Percentiles rank a stretch among this genome's conserved stretches.
Conservation (phyloP, 2,888 invertebrate species). For the Apodemia duryi region DNA sequence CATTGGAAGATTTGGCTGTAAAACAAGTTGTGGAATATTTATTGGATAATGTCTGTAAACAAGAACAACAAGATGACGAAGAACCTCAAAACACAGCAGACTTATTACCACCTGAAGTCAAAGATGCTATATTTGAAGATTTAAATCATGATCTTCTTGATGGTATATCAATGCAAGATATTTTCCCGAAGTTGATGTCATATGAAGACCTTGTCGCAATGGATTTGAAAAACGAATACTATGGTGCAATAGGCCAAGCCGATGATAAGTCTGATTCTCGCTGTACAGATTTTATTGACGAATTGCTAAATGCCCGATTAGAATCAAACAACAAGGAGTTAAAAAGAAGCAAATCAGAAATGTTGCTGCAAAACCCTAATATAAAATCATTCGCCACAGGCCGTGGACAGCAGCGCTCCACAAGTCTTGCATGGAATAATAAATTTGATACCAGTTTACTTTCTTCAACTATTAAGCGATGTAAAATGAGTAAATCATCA, state of each 20-base stretch:
- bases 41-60: slow-evolving; percentile 80
- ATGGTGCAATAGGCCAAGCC: slow-evolving; percentile 66
- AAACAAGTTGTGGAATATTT: slow-evolving; percentile 80
- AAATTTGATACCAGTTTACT: slow-evolving; percentile 82
- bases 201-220: slow-evolving; percentile 83
- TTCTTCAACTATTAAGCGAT: slow-evolving; percentile 82
- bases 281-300: slow-evolving; percentile 78
- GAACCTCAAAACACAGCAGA: slow-evolving; percentile 90
- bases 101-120: slow-evolving; percentile 90
- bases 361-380: slow-evolving; percentile 72
- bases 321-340: slow-evolving; percentile 77
- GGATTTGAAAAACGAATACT: slow-evolving; percentile 82
- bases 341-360: slow-evolving; percentile 83
- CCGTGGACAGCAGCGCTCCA: slow-evolving; percentile 82
- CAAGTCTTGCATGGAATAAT: slow-evolving; percentile 84
- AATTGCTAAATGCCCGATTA: slow-evolving; percentile 71
- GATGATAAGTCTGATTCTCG: slow-evolving; percentile 72
- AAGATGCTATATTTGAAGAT: slow-evolving; percentile 92
- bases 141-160: slow-evolving; percentile 89
- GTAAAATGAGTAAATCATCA: slow-evolving; percentile 80
- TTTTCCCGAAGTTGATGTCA: slow-evolving; percentile 85
- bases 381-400: slow-evolving; percentile 71
- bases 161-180: slow-evolving; percentile 92
- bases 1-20: slow-evolving; percentile 74
- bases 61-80: slow-evolving; percentile 85